phyloP scores from a whole-genome alignment of 2,113 vertebrate species.

The Apistogramma diplotaenia region DNA sequence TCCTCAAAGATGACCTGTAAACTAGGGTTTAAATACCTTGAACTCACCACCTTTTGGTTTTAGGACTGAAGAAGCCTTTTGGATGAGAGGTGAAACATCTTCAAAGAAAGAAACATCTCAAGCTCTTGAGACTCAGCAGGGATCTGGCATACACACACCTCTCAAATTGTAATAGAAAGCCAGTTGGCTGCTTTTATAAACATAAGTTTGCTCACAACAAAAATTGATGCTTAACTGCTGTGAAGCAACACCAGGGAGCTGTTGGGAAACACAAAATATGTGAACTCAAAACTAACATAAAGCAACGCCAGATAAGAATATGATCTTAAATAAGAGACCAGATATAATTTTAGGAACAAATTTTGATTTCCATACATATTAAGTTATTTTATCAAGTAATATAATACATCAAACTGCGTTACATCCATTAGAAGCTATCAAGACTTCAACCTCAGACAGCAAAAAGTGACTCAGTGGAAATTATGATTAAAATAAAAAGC shows the following conservation, averaged over 20 bases:
- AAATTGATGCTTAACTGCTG: not conserved
- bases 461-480: conserved; percentile 4
- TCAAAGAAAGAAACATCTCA: too few species aligned
- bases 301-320: not conserved
- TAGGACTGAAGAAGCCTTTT: too few species aligned
- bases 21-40: too few species aligned
- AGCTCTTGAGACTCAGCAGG: not conserved
- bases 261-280: not conserved
- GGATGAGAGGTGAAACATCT: too few species aligned
- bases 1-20: too few species aligned
- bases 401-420: conserved; percentile 15
- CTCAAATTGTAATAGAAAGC: not conserved
- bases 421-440: not conserved
- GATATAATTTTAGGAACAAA: not conserved
- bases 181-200: not conserved
- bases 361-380: not conserved
- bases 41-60: too few species aligned
- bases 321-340: not conserved
- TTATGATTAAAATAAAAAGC: not conserved
- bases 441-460: not conserved
- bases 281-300: not conserved
- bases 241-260: not conserved
- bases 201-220: not conserved
- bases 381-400: not conserved
- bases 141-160: not conserved